Conservation (phyloP, 2,113 vertebrate species). For the Scophthalmus maximus region DNA sequence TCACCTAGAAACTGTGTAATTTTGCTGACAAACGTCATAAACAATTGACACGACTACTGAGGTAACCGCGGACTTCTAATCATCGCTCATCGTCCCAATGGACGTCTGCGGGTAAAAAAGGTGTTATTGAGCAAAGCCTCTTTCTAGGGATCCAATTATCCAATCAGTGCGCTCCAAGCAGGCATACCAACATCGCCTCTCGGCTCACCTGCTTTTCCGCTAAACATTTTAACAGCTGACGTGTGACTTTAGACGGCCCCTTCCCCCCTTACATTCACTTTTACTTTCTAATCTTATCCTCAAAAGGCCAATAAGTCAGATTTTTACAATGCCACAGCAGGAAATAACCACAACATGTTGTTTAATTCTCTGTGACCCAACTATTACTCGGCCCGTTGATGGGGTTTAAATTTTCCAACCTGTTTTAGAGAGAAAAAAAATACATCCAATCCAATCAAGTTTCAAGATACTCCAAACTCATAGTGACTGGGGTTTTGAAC, state of each 20-base stretch:
- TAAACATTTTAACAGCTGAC: too few relatives aligned
- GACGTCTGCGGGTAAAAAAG: not conserved
- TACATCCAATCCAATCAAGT: not conserved
- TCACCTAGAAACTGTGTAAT: too few relatives aligned
- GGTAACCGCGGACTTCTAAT: not conserved
- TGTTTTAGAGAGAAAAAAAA: not conserved
- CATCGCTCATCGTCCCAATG: too few relatives aligned
- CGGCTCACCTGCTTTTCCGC: not conserved
- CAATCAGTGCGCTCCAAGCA: not conserved
- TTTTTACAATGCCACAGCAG: not conserved
- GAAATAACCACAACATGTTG: not conserved
- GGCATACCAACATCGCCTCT: not conserved
- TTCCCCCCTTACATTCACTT: too few relatives aligned
- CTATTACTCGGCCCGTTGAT: not conserved
- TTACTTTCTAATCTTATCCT: too few relatives aligned
- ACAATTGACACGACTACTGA: not conserved
- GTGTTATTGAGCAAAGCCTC: not conserved
- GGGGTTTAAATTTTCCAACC: not conserved
- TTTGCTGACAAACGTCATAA: too few relatives aligned
- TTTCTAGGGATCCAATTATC: conserved; percentile 16
- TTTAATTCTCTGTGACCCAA: not conserved
- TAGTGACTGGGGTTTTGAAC: too few relatives aligned
- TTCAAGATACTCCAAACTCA: not conserved
- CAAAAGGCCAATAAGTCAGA: too few relatives aligned
- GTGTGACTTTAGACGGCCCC: too few relatives aligned